These are phyloP conservation scores for Bombus waltoni DNA, from an alignment of 1,140 invertebrate species.

Conservation along the genomic window DNA sequence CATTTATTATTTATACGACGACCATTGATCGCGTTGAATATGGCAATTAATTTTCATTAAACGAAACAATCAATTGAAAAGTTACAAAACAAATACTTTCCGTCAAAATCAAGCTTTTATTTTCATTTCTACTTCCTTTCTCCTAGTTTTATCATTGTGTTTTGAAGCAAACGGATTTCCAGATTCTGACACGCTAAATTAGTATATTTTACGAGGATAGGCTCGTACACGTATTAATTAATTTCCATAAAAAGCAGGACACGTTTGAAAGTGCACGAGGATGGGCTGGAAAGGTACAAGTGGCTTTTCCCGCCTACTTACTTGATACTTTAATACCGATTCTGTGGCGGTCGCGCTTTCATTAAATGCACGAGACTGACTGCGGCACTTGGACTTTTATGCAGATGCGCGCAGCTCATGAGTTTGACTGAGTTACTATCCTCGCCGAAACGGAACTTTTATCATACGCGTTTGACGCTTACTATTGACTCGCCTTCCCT, in stretches of 20 bases:
- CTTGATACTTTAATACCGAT: slow-evolving; percentile 12
- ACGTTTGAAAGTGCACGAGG: not conserved
- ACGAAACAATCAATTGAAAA: too few species aligned
- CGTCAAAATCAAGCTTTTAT: too few species aligned
- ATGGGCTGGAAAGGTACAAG: not conserved
- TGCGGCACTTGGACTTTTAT: not conserved
- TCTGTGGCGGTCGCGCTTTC: slow-evolving; percentile 19
- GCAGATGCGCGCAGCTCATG: not conserved
- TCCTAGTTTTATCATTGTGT: not conserved
- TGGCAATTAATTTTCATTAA: too few species aligned
- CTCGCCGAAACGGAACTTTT: not conserved
- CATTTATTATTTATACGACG: too few species aligned
- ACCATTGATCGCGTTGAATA: too few species aligned
- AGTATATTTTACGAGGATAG: not conserved
- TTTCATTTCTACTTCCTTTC: not conserved
- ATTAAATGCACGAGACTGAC: not conserved
- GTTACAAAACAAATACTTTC: too few species aligned
- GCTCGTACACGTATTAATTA: slow-evolving; percentile 1
- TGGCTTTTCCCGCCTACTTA: not conserved
- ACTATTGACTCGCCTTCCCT: not conserved
- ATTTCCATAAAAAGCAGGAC: not conserved
- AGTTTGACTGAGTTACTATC: not conserved
- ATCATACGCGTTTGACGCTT: not conserved
- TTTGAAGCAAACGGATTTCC: not conserved
- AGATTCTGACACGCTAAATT: not conserved